Evolutionary conservation across 2,113 vertebrate species (phyloP), one percentile per base, ranked within the genome.

Genomic region (Bubo bubo): DNA sequence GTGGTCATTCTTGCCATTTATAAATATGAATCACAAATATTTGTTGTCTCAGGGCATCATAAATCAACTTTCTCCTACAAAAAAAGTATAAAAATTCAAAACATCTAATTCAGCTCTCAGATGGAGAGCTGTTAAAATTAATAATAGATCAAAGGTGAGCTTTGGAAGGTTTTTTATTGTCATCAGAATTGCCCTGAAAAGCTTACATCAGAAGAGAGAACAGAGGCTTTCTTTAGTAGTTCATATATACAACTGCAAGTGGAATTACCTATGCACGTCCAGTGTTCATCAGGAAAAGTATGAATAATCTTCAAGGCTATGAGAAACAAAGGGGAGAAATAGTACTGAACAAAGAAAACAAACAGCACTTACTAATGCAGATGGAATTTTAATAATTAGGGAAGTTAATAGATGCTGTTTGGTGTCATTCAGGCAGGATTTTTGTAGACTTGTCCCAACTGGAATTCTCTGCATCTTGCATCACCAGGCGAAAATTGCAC

Each of bases 1-100:
- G 17, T 94, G 74, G 59, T 58, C 49, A 73, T 77, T 94, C 35
- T 96, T 96, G 37, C 45, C 22, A 43, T 94, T 92, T 96, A 82
- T 93, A 96, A 96, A 83, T 49, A 89, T 76, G 43, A 97, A 90
- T 95, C 64, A 77, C 41, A 95, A 85, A 94, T 95, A 91, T 49
- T 26, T 62, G n/a, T 95, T 92, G 49, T 94, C 37, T 92, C 34
- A 60, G 63, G 86, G 76, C 24, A 91, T 87, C 66, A 79, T 76
- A 97, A 92, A 86, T 79, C 32, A 26, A 41, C 50, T 97, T 83
- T 64, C 45, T 90, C 47, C 59, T 92, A 68, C 16, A 56, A 47
- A 41, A 80, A 87, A 96, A 83, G 11, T 41, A 41, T 41, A 93
- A 76, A 79, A 60, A 58, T 20, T 76, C 19, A 86, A 95, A 93